Evolutionary conservation across 2,113 vertebrate species (phyloP), one percentile per base, ranked within the genome.

Genomic region (Phalacrocorax pelagicus): DNA sequence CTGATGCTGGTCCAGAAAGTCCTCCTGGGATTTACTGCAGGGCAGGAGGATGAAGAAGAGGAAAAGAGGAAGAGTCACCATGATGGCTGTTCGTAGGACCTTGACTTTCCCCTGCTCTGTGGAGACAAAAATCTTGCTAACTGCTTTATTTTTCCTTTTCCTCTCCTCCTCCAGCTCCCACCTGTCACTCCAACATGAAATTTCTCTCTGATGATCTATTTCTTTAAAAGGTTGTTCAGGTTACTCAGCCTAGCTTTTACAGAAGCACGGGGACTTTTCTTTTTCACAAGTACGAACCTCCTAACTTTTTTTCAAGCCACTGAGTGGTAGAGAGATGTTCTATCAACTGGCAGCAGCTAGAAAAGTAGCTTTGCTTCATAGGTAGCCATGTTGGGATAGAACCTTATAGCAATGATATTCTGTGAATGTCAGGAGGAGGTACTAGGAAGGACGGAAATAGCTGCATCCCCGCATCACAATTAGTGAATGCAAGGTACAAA

Each of bases 1-100:
- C 78, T 96, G 94, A 81, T 89, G 44, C n/a, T 92, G 85, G 73
- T 96, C 87, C 66, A 87, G 74, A 47, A 96, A 77, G 11, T 97
- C 94, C 30, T 94, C 92, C 73, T 93, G 92, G 30, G 90, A 86
- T 88, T 86, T 83, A 82, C 88, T 86, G 61, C 81, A 91, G 74
- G 90, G 91, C 55, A 96, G 77, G 73, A 96, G 70, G 54, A 93
- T 4, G 59, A 96, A 95, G 78, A 96, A 75, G 65, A 97, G 44
- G 84, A 96, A 81, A 90, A 97, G 72, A 73, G 55, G 81, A 86
- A 93, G 40, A 65, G 69, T 70, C 57, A 92, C 30, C 90, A 91
- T 92, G 81, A 57, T 67, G 46, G 36, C 24, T 52, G 17, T 71
- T 87, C 1, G 5, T 61, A 66, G 70, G 54, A 63, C 20, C 46